phyloP scores from a whole-genome alignment of 1,140 invertebrate species.

The Potamilus streckersoni region DNA sequence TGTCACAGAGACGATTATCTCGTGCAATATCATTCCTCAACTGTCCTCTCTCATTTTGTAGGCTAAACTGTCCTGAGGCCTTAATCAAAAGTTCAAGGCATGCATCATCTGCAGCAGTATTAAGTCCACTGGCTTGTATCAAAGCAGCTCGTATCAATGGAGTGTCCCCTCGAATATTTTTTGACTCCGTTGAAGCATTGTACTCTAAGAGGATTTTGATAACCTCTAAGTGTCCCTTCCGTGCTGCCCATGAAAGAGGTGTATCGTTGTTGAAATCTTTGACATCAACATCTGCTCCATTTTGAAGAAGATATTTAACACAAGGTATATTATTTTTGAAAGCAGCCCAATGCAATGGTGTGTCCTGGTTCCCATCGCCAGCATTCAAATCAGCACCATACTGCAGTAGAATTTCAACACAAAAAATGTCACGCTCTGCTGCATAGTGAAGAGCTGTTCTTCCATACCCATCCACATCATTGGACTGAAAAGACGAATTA shows the following conservation, averaged over 20 bases:
- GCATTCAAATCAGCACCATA: conserved; percentile 56
- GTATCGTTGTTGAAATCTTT: conserved; percentile 67
- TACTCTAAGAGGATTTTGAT: conserved; percentile 84
- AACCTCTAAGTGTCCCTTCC: conserved; percentile 89
- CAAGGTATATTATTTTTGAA: conserved; percentile 61
- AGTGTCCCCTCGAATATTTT: conserved; percentile 42
- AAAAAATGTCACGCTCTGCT: conserved; percentile 56
- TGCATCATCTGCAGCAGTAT: conserved; percentile 54
- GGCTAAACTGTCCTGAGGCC: conserved; percentile 55
- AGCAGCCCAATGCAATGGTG: conserved; percentile 65
- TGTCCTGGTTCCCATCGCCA: conserved; percentile 57
- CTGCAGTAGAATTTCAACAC: conserved; percentile 52
- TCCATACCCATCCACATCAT: conserved; percentile 61
- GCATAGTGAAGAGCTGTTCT: conserved; percentile 63
- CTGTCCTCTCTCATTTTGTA: conserved; percentile 40
- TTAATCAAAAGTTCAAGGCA: conserved; percentile 56
- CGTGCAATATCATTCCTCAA: conserved; percentile 17
- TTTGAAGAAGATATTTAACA: conserved; percentile 65
- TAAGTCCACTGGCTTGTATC: conserved; percentile 56
- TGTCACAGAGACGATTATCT: conserved; percentile 51
- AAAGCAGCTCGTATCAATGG: conserved; percentile 49
- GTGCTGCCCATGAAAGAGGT: conserved; percentile 83
- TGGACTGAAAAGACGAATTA: conserved; percentile 39
- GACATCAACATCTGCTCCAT: conserved; percentile 67
- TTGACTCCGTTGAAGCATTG: conserved; percentile 71